Percentiles rank a stretch among this genome's conserved stretches.
These are phyloP conservation scores for Lepidurus packardi DNA, from an alignment of 1,140 invertebrate species.

Conservation along the genomic window DNA sequence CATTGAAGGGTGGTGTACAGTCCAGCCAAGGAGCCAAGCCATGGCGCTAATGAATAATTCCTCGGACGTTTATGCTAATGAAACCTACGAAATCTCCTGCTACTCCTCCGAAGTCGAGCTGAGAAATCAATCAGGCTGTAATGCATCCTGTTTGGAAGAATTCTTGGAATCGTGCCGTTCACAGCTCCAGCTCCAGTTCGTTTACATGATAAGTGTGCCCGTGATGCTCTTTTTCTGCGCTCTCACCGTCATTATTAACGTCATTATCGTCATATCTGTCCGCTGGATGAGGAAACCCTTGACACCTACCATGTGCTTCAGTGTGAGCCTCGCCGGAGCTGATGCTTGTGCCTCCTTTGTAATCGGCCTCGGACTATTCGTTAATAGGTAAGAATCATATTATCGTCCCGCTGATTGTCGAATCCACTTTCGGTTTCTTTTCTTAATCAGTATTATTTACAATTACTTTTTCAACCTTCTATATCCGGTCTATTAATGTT, in stretches of 20 bases:
- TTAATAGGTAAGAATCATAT: slow-evolving; percentile 47
- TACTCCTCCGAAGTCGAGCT: neutral
- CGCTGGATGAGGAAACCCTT: slow-evolving; percentile 52
- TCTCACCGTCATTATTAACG: slow-evolving; percentile 50
- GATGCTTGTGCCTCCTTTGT: slow-evolving; percentile 53
- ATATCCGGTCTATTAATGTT: too few relatives aligned
- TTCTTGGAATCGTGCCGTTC: neutral
- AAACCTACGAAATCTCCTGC: neutral
- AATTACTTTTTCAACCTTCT: too few relatives aligned
- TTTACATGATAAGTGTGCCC: slow-evolving; percentile 42
- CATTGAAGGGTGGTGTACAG: neutral
- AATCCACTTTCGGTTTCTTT: neutral
- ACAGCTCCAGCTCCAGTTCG: neutral
- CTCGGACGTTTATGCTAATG: neutral
- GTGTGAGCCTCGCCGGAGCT: slow-evolving; percentile 54
- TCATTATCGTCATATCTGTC: slow-evolving; percentile 49
- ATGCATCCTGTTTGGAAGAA: neutral
- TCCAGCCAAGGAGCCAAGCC: neutral
- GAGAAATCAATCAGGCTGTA: neutral
- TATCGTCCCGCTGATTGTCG: neutral
- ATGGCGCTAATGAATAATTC: slow-evolving; percentile 22
- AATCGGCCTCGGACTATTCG: slow-evolving; percentile 49
- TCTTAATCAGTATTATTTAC: too few relatives aligned
- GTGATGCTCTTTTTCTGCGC: slow-evolving; percentile 48
- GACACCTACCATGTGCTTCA: slow-evolving; percentile 55